Percentiles rank a stretch among this genome's conserved stretches.
Conservation (phyloP, 2,797 vertebrate genomes). For the Eutrigla gurnardus region DNA sequence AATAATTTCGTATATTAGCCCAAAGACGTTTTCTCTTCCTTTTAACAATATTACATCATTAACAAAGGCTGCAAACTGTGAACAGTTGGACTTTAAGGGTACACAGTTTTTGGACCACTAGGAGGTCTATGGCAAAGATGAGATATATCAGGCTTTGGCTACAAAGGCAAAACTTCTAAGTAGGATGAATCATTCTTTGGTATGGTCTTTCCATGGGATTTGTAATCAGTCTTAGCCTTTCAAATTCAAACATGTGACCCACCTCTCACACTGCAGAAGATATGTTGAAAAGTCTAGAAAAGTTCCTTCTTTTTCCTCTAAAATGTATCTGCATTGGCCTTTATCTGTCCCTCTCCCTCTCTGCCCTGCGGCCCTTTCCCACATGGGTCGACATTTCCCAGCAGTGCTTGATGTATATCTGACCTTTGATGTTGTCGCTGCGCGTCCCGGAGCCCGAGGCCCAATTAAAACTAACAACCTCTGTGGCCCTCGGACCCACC, state of each 20-base stretch:
- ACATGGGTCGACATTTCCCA: slow-evolving; percentile 79
- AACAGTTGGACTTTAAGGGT: background rate
- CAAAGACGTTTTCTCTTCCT: background rate
- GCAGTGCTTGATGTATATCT: slow-evolving; percentile 86
- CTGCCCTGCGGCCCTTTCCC: slow-evolving; percentile 52
- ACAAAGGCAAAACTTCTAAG: background rate
- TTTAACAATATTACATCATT: background rate
- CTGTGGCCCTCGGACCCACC: slow-evolving; percentile 54
- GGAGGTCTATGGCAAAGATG: background rate
- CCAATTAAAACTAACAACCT: slow-evolving; percentile 87
- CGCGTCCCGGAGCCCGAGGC: slow-evolving; percentile 75
- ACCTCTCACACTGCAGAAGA: slow-evolving; percentile 1
- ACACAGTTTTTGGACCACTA: background rate
- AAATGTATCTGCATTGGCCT: slow-evolving; percentile 39
- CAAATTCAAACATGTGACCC: slow-evolving; percentile 1
- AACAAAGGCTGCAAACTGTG: too few relatives aligned
- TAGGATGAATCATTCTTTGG: background rate
- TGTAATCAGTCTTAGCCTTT: background rate
- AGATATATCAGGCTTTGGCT: background rate
- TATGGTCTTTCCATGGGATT: background rate
- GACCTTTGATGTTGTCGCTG: slow-evolving; percentile 87
- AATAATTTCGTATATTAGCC: background rate
- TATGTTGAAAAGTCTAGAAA: slow-evolving; percentile 1
- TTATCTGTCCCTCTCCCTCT: slow-evolving; percentile 40
- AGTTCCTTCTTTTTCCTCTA: slow-evolving; percentile 17